Evolutionary conservation across 2,888 invertebrate species (phyloP).

Genomic region (Epirrita christyi): DNA sequence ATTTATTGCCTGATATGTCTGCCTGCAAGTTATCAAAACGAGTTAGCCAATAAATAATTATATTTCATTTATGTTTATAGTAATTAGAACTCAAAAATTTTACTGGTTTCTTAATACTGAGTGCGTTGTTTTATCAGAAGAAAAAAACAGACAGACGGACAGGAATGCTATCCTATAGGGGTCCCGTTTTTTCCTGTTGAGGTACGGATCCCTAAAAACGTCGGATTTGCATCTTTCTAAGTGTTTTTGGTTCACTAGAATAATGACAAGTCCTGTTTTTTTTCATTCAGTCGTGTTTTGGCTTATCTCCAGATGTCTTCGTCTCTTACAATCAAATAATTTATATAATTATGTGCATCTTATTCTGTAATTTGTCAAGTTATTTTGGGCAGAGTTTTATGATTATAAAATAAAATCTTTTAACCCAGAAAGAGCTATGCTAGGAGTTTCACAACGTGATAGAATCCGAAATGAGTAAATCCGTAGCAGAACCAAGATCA

Average conservation of each 20-base stretch:
- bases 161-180: no score
- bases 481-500: no score
- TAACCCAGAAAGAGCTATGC: not conserved
- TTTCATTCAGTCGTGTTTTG: slow-evolving; percentile 23
- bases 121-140: not conserved
- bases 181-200: no score
- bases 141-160: no score
- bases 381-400: slow-evolving; percentile 4
- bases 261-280: slow-evolving; percentile 14
- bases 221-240: slow-evolving; percentile 10
- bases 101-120: slow-evolving; percentile 1
- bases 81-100: not conserved
- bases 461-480: no score
- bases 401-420: slow-evolving; percentile 5
- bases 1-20: not conserved
- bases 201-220: no score
- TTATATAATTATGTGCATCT: slow-evolving; percentile 17
- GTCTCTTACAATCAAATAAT: slow-evolving; percentile 18
- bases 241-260: no score
- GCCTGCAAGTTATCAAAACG: not conserved
- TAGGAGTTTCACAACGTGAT: no score
- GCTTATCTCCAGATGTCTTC: slow-evolving; percentile 14
- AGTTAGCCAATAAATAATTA: not conserved
- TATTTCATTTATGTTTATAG: not conserved
- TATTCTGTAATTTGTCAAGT: slow-evolving; percentile 17